Base-by-base conservation (phyloP, 1,140 invertebrate genomes). In the Acromyrmex heyeri region DNA sequence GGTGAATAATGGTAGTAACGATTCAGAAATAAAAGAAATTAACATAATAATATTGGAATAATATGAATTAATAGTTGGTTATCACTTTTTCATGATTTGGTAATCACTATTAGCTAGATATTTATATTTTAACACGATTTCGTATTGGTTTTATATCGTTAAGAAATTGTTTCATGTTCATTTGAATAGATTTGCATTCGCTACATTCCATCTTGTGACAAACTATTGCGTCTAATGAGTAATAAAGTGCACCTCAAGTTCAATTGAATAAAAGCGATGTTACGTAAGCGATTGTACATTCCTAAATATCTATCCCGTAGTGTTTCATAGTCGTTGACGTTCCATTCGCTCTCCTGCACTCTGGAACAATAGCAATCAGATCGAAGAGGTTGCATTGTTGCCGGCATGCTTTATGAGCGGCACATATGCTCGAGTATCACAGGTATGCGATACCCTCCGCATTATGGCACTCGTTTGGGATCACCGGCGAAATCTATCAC, bases 331-430 rank as follows among this genome's bases (percentile, higher is more conserved):
- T 88, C 86, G 55, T 48, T 73, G 86, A 90, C 86, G 78, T 76
- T 70, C 24, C 64, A 24, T 34, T 34, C n/a, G 55, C n/a, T 34
- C 65, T 59, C 62, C 59, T 57, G 59, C 59, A n/a, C 21, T 57
- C 48, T 86, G 88, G 90, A 91, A 91, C 88, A 91, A 91, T 91
- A 78, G 72, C 85, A 91, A 91, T 91, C 90, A 91, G 81, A 55
- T 64, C 86, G 70, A 78, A 82, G 76, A 87, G 87, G 10, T 12
- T 48, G 65, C 85, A 92, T 92, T 91, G 92, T 92, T 88, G 44
- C 44, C 48, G 16, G 50, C 27, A 18, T 89, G 75, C 88, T 93
- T 93, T 92, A 93, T 69, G 92, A 92, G 77, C 86, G 30, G 65
- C 89, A 81, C 89, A 92, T 92, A 91, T 91, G 89, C 72, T 87